A percentile compares a stretch with the other conserved stretches of the same genome.
Conservation (phyloP, 2,888 invertebrate species). For the Morpho deidamia region DNA sequence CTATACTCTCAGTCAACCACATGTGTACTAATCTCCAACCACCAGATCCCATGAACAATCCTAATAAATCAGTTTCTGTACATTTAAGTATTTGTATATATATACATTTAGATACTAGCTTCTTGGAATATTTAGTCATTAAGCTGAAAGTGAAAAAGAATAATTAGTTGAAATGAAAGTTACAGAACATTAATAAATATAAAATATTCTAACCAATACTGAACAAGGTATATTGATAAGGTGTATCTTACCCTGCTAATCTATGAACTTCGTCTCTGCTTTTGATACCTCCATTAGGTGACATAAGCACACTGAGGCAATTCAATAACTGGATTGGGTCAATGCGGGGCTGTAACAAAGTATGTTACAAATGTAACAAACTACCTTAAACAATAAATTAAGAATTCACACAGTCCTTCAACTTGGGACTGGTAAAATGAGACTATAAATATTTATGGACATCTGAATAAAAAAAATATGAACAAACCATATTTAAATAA, state of each 20-base stretch:
- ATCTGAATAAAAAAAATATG: no score
- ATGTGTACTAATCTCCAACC: slow-evolving; percentile 94
- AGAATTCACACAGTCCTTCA: not conserved
- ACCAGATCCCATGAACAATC: slow-evolving; percentile 92
- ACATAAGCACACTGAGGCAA: slow-evolving; percentile 91
- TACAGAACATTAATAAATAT: no score
- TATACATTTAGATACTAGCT: slow-evolving; percentile 96
- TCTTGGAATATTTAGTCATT: slow-evolving; percentile 97
- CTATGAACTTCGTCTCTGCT: slow-evolving; percentile 92
- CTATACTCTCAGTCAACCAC: slow-evolving; percentile 94
- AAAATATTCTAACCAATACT: no score
- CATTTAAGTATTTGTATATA: slow-evolving; percentile 95
- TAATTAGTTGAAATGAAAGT: slow-evolving; percentile 1
- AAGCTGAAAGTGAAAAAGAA: slow-evolving; percentile 81
- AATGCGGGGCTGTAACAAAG: slow-evolving; percentile 90
- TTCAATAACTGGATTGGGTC: slow-evolving; percentile 93
- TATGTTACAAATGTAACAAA: slow-evolving; percentile 8
- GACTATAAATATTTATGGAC: no score
- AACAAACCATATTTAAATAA: no score
- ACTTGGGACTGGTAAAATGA: not conserved
- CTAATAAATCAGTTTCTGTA: slow-evolving; percentile 89
- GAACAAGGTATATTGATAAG: slow-evolving; percentile 10
- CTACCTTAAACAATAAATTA: not conserved
- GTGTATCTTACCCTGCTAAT: slow-evolving; percentile 86
- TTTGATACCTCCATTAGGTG: slow-evolving; percentile 91